A percentile compares a stretch with the other conserved stretches of the same genome.
Evolutionary conservation across 2,797 vertebrate species (phyloP).

Genomic region (Cyprinella venusta): DNA sequence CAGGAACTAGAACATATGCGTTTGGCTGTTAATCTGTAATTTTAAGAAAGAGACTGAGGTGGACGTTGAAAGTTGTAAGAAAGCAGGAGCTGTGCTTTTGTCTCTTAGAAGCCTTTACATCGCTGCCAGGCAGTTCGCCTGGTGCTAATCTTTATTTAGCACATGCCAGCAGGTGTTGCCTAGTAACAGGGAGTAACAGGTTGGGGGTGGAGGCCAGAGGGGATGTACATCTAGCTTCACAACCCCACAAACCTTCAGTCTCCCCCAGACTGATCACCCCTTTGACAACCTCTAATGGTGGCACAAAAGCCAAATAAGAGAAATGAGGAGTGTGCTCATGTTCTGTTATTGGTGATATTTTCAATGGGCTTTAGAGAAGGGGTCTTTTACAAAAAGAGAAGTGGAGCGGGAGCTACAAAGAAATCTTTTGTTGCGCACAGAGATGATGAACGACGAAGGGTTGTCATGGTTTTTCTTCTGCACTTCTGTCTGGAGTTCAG

Average conservation of each 20-base stretch:
- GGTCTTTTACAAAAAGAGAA: conserved; percentile 39
- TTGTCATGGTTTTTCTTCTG: conserved; percentile 67
- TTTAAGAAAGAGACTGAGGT: conserved; percentile 7
- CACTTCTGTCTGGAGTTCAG: conserved; percentile 27
- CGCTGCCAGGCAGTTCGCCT: conserved; percentile 50
- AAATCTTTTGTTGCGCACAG: conserved; percentile 48
- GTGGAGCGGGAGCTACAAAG: conserved; percentile 27
- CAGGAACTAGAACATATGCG: background rate
- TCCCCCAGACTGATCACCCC: conserved; percentile 58
- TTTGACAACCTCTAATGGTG: conserved; percentile 44
- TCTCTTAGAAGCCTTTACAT: conserved; percentile 48
- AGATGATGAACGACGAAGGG: conserved; percentile 53
- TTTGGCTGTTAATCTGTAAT: conserved; percentile 44
- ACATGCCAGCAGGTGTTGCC: conserved; percentile 86
- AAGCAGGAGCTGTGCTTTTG: conserved; percentile 51
- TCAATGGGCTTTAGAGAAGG: conserved; percentile 21
- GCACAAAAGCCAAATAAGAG: conserved; percentile 59
- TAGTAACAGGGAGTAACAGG: conserved; percentile 84
- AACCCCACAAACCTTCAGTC: conserved; percentile 46
- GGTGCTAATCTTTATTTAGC: conserved; percentile 82
- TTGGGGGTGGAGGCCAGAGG: conserved; percentile 69
- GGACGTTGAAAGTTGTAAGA: conserved; percentile 50
- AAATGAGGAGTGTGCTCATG: conserved; percentile 45
- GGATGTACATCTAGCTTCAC: conserved; percentile 66
- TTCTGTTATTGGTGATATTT: conserved; percentile 26